Conservation (phyloP, 2,888 invertebrate genomes). For the Fabriciana adippe region DNA sequence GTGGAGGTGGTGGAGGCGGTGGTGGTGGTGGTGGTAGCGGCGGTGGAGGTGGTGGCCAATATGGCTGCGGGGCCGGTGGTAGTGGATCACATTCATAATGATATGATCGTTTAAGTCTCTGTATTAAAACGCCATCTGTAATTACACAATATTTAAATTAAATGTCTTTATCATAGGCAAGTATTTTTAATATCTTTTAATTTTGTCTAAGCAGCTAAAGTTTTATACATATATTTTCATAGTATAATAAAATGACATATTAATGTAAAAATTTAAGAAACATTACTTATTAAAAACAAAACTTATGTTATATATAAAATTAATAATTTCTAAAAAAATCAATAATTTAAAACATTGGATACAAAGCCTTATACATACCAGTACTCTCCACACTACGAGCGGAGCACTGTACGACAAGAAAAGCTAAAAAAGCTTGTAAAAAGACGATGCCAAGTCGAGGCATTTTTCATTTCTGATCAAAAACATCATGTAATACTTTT, state of each 20-base stretch:
- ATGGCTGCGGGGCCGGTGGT: slow-evolving; percentile 41
- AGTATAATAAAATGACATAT: too few species aligned
- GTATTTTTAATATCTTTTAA: background rate
- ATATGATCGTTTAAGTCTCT: slow-evolving; percentile 61
- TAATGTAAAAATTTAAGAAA: too few species aligned
- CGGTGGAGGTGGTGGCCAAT: slow-evolving; percentile 40
- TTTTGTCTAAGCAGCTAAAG: background rate
- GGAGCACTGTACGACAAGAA: slow-evolving; percentile 44
- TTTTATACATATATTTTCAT: too few species aligned
- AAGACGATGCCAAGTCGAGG: slow-evolving; percentile 55
- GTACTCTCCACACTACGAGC: slow-evolving; percentile 4
- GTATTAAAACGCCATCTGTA: slow-evolving; percentile 49
- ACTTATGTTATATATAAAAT: too few species aligned
- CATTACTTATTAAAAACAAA: too few species aligned
- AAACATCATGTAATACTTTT: slow-evolving; percentile 51
- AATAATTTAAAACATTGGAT: background rate
- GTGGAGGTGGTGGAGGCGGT: slow-evolving; percentile 46
- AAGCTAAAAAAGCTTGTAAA: slow-evolving; percentile 30
- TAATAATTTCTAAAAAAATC: too few species aligned
- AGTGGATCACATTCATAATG: slow-evolving; percentile 45
- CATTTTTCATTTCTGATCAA: slow-evolving; percentile 56
- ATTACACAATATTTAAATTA: background rate
- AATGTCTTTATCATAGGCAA: too few species aligned
- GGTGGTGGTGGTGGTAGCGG: slow-evolving; percentile 43
- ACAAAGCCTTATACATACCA: background rate